A percentile compares a stretch with the other conserved stretches of the same genome.
Evolutionary conservation across 1,140 invertebrate species (phyloP).

Genomic region (Calycopis cecrops): DNA sequence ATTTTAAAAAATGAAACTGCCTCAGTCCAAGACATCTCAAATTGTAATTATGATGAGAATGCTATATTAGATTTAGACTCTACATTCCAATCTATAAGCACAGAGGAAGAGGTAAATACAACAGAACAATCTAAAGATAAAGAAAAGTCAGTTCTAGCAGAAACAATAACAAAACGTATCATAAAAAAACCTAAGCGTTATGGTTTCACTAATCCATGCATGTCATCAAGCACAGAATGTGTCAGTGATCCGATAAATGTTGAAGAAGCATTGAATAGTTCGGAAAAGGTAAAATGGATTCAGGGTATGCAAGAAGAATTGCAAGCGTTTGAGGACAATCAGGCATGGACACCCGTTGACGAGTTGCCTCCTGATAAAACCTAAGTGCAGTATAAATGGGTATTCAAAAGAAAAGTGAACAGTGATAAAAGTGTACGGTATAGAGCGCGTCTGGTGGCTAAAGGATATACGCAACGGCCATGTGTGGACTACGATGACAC

Average conservation of each 20-base stretch:
- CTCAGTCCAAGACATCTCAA: not conserved
- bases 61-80: constrained; percentile 8
- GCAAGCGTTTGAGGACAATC: too few species aligned
- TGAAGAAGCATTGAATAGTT: constrained; percentile 1
- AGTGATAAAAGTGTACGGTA: constrained; percentile 19
- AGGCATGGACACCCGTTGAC: constrained; percentile 6
- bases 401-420: constrained; percentile 14
- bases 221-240: not conserved
- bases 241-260: not conserved
- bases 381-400: constrained; percentile 17
- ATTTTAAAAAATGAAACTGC: constrained; percentile 2
- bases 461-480: constrained; percentile 15
- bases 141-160: not conserved
- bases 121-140: not conserved
- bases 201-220: not conserved
- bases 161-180: not conserved
- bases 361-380: constrained; percentile 8
- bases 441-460: constrained; percentile 15
- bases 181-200: not conserved
- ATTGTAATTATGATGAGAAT: constrained; percentile 5
- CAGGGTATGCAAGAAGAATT: constrained; percentile 15
- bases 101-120: not conserved
- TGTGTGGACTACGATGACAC: constrained; percentile 18
- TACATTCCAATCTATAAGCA: not conserved
- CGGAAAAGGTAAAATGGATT: constrained; percentile 13